Percentiles rank a stretch among this genome's conserved stretches.
These are phyloP conservation scores for Drosophila pegasa DNA, from an alignment of 2,888 invertebrate genomes.

Conservation along the genomic window DNA sequence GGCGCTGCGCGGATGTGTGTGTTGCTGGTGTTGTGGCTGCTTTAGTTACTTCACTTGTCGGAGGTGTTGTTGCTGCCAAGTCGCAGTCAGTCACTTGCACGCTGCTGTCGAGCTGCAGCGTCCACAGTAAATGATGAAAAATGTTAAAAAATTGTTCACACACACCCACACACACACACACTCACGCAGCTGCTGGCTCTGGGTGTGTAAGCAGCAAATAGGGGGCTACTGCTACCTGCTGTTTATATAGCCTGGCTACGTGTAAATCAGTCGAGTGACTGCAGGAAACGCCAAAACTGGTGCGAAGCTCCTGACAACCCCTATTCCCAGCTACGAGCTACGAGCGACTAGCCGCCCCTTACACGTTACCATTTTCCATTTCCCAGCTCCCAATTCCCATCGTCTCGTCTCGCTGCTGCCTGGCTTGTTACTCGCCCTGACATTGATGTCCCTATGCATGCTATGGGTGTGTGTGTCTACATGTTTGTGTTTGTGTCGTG, in stretches of 20 bases:
- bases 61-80: constrained; percentile 48
- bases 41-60: constrained; percentile 31
- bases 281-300: constrained; percentile 71
- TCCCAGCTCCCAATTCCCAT: constrained; percentile 42
- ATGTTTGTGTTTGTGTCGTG: constrained; percentile 28
- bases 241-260: constrained; percentile 72
- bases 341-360: constrained; percentile 21
- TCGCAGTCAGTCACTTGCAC: constrained; percentile 75
- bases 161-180: constrained; percentile 14
- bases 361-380: constrained; percentile 15
- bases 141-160: constrained; percentile 54
- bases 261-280: constrained; percentile 78
- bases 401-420: constrained; percentile 17
- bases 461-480: constrained; percentile 26
- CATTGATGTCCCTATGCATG: constrained; percentile 62
- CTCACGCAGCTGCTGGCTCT: background rate
- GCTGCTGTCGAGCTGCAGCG: constrained; percentile 68
- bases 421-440: constrained; percentile 50
- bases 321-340: constrained; percentile 50
- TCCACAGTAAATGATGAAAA: constrained; percentile 72
- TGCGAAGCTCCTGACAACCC: constrained; percentile 58
- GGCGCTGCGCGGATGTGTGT: constrained; percentile 20
- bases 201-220: constrained; percentile 10
- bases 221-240: constrained; percentile 42
- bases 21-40: constrained; percentile 43